A percentile compares a stretch with the other conserved stretches of the same genome.
These are phyloP conservation scores for Planiliza haematocheilus DNA, from an alignment of 2,113 vertebrate genomes.

Conservation along the genomic window DNA sequence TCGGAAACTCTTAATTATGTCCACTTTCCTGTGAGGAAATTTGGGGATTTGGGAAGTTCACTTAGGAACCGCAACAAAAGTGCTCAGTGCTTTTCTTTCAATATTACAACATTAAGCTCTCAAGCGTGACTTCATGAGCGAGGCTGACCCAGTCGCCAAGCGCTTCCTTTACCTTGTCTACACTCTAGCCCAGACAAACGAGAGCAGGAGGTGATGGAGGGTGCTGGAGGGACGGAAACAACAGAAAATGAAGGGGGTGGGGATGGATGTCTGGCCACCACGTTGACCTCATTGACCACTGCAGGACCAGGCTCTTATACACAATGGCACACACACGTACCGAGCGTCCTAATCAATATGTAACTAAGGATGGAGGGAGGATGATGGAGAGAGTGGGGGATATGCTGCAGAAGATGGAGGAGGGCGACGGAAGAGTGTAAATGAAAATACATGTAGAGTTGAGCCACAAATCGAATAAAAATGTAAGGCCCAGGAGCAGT, in stretches of 20 bases:
- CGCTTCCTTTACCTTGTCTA: constrained; percentile 3
- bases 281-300: constrained; percentile 78
- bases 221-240: background rate
- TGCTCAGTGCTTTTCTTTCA: background rate
- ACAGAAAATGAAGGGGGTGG: constrained; percentile 31
- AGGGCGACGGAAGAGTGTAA: constrained; percentile 15
- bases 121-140: background rate
- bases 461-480: background rate
- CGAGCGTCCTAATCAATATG: constrained; percentile 70
- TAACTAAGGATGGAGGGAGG: constrained; percentile 63
- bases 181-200: constrained; percentile 20
- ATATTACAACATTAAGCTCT: background rate
- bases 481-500: background rate
- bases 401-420: constrained; percentile 35
- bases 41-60: background rate
- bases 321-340: constrained; percentile 33
- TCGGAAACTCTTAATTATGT: background rate
- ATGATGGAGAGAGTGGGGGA: constrained; percentile 48
- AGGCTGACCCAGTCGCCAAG: constrained; percentile 12
- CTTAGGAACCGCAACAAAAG: background rate
- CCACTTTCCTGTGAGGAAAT: background rate
- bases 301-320: constrained; percentile 49
- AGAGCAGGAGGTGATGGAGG: constrained; percentile 29
- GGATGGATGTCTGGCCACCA: constrained; percentile 73
- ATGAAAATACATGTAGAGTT: constrained; percentile 20